These are phyloP conservation scores for Chaetops frenatus DNA, from an alignment of 2,113 vertebrate species.

Conservation along the genomic window DNA sequence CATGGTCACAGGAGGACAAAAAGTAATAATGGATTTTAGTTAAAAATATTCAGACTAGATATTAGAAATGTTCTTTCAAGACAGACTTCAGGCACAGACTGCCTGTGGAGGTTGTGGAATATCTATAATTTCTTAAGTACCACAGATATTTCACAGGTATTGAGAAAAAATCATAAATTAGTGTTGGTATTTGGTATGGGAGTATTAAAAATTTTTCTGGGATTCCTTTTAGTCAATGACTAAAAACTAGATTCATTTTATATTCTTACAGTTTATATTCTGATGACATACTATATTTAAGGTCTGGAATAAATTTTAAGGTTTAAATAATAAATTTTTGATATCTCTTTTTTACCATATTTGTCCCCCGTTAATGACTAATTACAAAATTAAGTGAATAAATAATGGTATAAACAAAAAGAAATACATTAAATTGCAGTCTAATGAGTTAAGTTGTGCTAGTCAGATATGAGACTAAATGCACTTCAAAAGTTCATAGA, in stretches of 20 bases:
- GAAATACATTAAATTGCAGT: not conserved
- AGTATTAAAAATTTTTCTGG: not conserved
- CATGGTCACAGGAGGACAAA: not conserved
- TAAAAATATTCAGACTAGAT: not conserved
- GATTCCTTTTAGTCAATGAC: not conserved
- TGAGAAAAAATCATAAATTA: not conserved
- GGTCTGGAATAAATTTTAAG: not conserved
- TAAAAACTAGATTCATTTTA: not conserved
- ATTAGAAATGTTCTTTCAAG: not conserved
- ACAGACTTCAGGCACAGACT: not conserved
- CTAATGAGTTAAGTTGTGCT: not conserved
- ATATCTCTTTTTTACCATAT: not conserved
- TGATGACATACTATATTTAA: not conserved
- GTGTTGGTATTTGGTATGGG: not conserved
- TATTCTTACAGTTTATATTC: not conserved
- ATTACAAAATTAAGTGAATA: not conserved
- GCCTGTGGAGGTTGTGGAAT: not conserved
- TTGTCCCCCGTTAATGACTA: not conserved
- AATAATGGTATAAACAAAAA: not conserved
- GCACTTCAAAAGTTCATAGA: not conserved
- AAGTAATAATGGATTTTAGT: not conserved
- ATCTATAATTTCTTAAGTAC: not conserved
- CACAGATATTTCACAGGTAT: not conserved
- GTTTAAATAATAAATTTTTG: not conserved
- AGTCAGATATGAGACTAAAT: not conserved